These are phyloP conservation scores for Amia ocellicauda DNA, from an alignment of 2,113 vertebrate genomes.

Conservation along the genomic window DNA sequence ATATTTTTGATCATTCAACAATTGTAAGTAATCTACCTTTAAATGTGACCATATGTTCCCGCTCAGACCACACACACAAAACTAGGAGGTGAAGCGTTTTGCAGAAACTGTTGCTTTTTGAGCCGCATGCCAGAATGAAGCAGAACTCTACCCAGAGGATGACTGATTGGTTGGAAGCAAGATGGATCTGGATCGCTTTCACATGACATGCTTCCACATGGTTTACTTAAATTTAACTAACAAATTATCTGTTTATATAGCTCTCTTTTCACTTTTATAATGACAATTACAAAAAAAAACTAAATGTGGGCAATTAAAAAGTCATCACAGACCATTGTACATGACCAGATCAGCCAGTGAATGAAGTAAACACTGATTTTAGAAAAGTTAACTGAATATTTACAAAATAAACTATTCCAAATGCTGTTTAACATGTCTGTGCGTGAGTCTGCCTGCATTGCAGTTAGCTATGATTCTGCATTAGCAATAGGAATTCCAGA, in stretches of 20 bases:
- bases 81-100: neutral
- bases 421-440: neutral
- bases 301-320: no score
- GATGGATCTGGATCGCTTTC: neutral
- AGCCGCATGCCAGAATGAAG: neutral
- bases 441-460: neutral
- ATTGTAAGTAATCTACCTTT: constrained; percentile 67
- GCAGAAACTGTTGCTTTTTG: neutral
- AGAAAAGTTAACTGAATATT: no score
- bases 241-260: no score
- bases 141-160: neutral
- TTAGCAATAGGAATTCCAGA: no score
- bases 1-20: constrained; percentile 69
- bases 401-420: constrained; percentile 12
- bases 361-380: no score
- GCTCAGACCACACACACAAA: constrained; percentile 66
- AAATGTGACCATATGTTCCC: constrained; percentile 75
- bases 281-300: no score
- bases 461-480: no score
- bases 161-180: neutral
- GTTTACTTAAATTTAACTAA: no score
- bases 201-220: no score
- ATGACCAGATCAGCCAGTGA: no score
- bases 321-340: no score
- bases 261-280: no score